Evolutionary conservation across 2,113 vertebrate genomes (phyloP), one percentile per base, ranked within the genome.

Genomic region (Chrysochloris asiatica): DNA sequence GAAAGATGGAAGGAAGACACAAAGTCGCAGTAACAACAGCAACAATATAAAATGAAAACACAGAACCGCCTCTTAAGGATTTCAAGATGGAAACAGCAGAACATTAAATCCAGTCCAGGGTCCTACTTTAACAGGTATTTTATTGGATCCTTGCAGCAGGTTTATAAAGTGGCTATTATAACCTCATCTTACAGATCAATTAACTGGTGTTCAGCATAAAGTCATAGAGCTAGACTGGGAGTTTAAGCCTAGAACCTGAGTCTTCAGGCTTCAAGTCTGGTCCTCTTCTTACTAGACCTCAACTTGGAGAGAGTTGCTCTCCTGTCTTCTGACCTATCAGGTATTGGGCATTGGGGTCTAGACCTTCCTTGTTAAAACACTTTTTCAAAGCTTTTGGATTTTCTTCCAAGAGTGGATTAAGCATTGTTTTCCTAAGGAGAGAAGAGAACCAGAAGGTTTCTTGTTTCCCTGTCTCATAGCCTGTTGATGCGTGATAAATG

Each of bases 401-500:
- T 4, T 88, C 89, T 85, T 83, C 83, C 73, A 54, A 85, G n/a
- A 94, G 78, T 52, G 45, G 79, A 9, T 24, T 43, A 45, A 65
- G 22, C 52, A 93, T 89, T 56, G 56, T 87, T 67, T 76, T 56
- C 71, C 79, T 52, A 48, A 67, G n/a, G 28, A 28, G n/a, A 21
- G 38, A 83, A 50, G 63, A n/a, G 54, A n/a, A n/a, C n/a, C n/a
- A n/a, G 54, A 85, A 41, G 38, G 41, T 54, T 90, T 86, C 90
- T 94, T 33, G 2, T 65, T 72, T 87, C 88, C 65, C 85, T 52
- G 78, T 76, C 80, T 81, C 86, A 16, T 36, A 41, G 88, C 26
- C 94, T 95, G 94, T 8, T 24, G 88, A 54, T 26, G 9, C 16
- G 1, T 84, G 96, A 96, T 96, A 96, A 96, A 56, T 43, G 61